Evolutionary conservation across 2,888 invertebrate species (phyloP).

Genomic region (Lepidochrysops patricia): DNA sequence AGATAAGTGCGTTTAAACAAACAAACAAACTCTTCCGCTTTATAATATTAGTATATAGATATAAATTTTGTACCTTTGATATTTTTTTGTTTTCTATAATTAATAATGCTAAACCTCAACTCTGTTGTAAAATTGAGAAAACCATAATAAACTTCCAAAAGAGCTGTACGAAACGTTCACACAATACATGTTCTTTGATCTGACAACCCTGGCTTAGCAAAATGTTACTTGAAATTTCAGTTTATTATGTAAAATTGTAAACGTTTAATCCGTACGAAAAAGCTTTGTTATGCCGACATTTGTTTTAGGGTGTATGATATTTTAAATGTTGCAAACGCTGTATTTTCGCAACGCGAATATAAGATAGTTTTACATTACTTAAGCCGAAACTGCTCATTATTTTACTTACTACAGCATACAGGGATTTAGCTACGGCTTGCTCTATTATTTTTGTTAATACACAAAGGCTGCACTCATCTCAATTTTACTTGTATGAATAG

Average conservation of each 20-base stretch:
- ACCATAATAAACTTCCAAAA: too few relatives aligned
- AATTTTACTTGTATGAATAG: background rate
- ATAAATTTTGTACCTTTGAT: too few relatives aligned
- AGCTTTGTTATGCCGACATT: constrained; percentile 28
- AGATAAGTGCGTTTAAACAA: too few relatives aligned
- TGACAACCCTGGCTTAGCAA: constrained; percentile 34
- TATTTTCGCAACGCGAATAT: background rate
- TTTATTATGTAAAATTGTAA: constrained; percentile 41
- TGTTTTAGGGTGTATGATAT: constrained; percentile 16
- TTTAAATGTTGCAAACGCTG: background rate
- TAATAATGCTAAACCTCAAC: too few relatives aligned
- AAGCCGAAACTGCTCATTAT: constrained; percentile 8
- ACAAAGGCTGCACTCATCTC: background rate
- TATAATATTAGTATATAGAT: too few relatives aligned
- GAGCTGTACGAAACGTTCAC: too few relatives aligned
- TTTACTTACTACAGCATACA: background rate
- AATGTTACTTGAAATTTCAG: constrained; percentile 39
- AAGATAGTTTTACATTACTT: constrained; percentile 11
- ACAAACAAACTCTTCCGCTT: too few relatives aligned
- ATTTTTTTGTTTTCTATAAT: too few relatives aligned
- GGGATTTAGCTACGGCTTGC: background rate
- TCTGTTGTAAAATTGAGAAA: too few relatives aligned
- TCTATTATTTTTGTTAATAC: background rate
- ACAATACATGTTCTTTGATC: constrained; percentile 1
- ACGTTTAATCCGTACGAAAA: constrained; percentile 33